Base-by-base conservation (phyloP, 2,797 vertebrate genomes). In the Enteromius thamalakanensis region DNA sequence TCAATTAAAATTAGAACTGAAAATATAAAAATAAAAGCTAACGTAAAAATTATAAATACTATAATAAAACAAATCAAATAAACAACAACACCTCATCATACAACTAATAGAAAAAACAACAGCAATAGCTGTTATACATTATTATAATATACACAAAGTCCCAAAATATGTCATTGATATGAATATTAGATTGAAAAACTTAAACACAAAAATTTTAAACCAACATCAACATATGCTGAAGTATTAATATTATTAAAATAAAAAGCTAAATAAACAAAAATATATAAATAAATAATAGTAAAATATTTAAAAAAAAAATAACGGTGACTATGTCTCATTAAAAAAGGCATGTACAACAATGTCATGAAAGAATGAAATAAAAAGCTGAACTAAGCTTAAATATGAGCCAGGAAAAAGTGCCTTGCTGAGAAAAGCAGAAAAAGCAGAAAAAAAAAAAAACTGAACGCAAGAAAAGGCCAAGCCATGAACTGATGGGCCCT, bases 381-480 rank as follows among this genome's bases (percentile, higher is more conserved):
- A 37, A 49, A 72, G 8, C 55, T 72, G 37, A 64, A 71, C 67
- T 60, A 51, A 42, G 78, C 67, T 29, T 6, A 60, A 32, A 2
- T 26, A 26, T 9, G 12, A 60, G 40, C 14, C 19, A 23, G 49
- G 12, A 45, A 55, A 60, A 40, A 51, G 15, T 23, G 4, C 78
- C 21, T n/a, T 55, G 14, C 75, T 47, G 1, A 29, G 19, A 26
- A 23, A 40, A 14, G 51, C 26, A 64, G 40, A 34, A 6, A 34
- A 34, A 34, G 8, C 8, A 29, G 21, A 32, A 40, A 19, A 47
- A 3, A 45, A 65, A 49, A 8, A 32, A 47, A 12, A 14, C 47
- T 47, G 15, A 64, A 2, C 0, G 3, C 2, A 47, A n/a, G 47
- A 76, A 83, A 83, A 83, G 81, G 64, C 65, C 74, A 78, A 71